Conservation (phyloP, 1,140 invertebrate species). For the Dryas iulia region DNA sequence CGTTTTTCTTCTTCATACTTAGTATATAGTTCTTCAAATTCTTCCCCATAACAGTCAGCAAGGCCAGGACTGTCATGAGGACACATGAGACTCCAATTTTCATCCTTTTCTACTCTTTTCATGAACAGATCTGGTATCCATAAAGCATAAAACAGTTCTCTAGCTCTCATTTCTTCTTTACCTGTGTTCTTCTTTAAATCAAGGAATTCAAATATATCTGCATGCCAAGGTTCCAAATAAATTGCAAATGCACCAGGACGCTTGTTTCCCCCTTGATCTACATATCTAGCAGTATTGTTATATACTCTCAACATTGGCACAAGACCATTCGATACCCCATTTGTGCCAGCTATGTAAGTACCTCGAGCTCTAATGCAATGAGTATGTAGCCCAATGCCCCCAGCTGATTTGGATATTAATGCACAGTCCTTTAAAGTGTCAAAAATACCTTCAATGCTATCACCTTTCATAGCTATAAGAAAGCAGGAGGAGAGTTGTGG, state of each 20-base stretch:
- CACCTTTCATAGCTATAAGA: constrained; percentile 95
- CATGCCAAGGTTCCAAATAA: constrained; percentile 99
- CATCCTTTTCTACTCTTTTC: constrained; percentile 94
- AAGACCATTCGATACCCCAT: constrained; percentile 97
- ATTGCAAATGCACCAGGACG: constrained; percentile 99
- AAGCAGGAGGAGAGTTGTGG: constrained; percentile 99
- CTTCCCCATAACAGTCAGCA: constrained; percentile 94
- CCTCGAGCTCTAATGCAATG: constrained; percentile 97
- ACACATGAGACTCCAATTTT: constrained; percentile 97
- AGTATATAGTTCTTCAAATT: constrained; percentile 95
- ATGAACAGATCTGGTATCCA: constrained; percentile 99
- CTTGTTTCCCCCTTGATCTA: constrained; percentile 99
- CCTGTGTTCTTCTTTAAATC: constrained; percentile 97
- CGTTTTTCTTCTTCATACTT: constrained; percentile 93
- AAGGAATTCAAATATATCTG: constrained; percentile 97
- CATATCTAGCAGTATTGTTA: constrained; percentile 98
- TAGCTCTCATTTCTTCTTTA: constrained; percentile 94
- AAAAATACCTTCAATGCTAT: constrained; percentile 99
- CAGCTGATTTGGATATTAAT: constrained; percentile 97
- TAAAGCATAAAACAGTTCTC: constrained; percentile 98
- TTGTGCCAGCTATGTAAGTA: constrained; percentile 95
- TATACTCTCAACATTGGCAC: constrained; percentile 98
- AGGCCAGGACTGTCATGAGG: constrained; percentile 96
- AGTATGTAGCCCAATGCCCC: constrained; percentile 98
- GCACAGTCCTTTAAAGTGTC: constrained; percentile 97